Evolutionary conservation across 35 echinoderm and acorn worm species (phyloP).

Genomic region (Lytechinus pictus): DNA sequence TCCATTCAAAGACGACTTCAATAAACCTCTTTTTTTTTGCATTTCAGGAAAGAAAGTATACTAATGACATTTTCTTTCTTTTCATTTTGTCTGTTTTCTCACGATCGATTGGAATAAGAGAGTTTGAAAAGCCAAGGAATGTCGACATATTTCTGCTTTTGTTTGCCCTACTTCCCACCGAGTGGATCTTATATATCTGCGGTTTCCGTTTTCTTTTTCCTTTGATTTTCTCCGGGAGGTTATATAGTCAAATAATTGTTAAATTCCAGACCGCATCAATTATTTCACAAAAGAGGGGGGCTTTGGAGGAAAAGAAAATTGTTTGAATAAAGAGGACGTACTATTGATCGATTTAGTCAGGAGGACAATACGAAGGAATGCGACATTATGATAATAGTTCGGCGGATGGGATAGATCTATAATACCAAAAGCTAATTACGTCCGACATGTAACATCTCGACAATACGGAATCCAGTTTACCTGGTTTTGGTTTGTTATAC

Average conservation of each 20-base stretch:
- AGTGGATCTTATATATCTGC: background rate
- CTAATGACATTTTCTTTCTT: background rate
- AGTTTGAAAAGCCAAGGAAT: background rate
- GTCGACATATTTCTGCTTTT: background rate
- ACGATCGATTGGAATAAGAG: background rate
- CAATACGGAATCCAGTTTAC: too few species aligned
- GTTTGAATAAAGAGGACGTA: background rate
- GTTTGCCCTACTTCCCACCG: background rate
- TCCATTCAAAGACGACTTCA: background rate
- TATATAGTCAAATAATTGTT: background rate
- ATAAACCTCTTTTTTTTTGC: background rate
- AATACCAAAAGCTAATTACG: too few species aligned
- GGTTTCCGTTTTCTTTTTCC: background rate
- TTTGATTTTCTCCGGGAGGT: conserved; percentile 9
- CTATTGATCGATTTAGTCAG: background rate
- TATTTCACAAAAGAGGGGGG: background rate
- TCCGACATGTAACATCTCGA: too few species aligned
- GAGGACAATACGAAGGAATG: background rate
- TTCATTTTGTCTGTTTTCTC: background rate
- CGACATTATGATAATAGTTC: background rate
- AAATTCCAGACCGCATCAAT: background rate
- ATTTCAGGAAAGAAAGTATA: background rate
- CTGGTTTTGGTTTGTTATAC: too few species aligned
- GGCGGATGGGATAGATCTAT: too few species aligned
- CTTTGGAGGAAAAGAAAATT: background rate